These are phyloP conservation scores for Myopa tessellatipennis DNA, from an alignment of 2,888 invertebrate species.

Conservation along the genomic window DNA sequence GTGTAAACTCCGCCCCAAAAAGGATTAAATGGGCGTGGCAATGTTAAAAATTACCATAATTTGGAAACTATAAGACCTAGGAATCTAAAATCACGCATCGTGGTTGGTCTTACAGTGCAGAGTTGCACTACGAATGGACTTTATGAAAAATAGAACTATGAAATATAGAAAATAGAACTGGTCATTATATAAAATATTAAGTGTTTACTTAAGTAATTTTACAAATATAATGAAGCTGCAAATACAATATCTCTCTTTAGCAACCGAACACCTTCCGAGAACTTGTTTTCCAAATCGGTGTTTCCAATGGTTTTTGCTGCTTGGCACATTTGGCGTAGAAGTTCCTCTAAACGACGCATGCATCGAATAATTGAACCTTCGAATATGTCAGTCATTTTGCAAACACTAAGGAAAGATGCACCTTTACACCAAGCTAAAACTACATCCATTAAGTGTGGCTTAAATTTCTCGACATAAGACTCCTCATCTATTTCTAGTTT, in stretches of 20 bases:
- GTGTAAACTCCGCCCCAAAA: too few species aligned
- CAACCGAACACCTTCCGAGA: constrained; percentile 88
- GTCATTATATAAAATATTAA: too few species aligned
- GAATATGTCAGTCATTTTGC: constrained; percentile 96
- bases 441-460: constrained; percentile 96
- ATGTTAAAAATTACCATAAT: too few species aligned
- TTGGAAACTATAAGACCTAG: too few species aligned
- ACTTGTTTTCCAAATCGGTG: constrained; percentile 94
- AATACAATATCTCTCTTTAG: constrained; percentile 99
- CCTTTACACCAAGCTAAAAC: constrained; percentile 97
- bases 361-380: constrained; percentile 87
- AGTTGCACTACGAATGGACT: too few species aligned
- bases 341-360: constrained; percentile 96
- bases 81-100: too few species aligned
- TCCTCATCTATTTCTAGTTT: constrained; percentile 92
- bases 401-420: constrained; percentile 88
- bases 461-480: constrained; percentile 89
- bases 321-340: constrained; percentile 93
- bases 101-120: too few species aligned
- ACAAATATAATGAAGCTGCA: constrained; percentile 96
- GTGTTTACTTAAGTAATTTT: constrained; percentile 50
- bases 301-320: constrained; percentile 98
- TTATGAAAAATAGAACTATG: too few species aligned
- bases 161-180: too few species aligned
- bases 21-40: too few species aligned